Percentiles rank a stretch among this genome's conserved stretches.
phyloP scores from a whole-genome alignment of 2,797 vertebrate genomes.

The Falco concolor region DNA sequence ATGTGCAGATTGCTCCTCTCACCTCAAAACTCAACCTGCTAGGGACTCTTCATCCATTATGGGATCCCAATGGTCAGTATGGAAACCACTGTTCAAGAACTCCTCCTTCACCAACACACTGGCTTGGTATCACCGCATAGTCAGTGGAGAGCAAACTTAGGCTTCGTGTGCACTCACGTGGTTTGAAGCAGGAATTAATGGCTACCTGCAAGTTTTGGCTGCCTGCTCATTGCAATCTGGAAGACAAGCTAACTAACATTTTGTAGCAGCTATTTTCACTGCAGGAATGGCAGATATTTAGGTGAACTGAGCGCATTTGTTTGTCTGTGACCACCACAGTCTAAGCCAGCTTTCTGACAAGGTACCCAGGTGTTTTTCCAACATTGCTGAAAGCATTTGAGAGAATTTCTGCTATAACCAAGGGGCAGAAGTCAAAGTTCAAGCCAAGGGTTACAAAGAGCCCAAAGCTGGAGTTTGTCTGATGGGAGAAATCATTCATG shows the following conservation, averaged over 20 bases:
- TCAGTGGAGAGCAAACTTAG: not conserved
- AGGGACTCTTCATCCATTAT: not conserved
- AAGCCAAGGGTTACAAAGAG: not conserved
- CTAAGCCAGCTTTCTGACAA: not conserved
- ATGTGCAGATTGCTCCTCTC: not conserved
- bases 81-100: not conserved
- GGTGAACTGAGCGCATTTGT: not conserved
- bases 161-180: fast-evolving
- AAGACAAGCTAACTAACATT: not conserved
- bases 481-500: not conserved
- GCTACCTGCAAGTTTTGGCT: not conserved
- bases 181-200: not conserved
- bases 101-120: not conserved
- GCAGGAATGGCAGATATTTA: not conserved
- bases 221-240: not conserved
- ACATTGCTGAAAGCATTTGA: not conserved
- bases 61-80: not conserved
- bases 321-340: not conserved
- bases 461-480: not conserved
- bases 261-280: not conserved
- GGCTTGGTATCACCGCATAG: fast-evolving
- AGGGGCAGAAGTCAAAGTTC: not conserved
- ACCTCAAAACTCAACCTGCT: not conserved
- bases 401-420: not conserved
- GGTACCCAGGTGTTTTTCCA: not conserved